Base-by-base conservation (phyloP, 2,113 vertebrate genomes). In the Elaphurus davidianus region DNA sequence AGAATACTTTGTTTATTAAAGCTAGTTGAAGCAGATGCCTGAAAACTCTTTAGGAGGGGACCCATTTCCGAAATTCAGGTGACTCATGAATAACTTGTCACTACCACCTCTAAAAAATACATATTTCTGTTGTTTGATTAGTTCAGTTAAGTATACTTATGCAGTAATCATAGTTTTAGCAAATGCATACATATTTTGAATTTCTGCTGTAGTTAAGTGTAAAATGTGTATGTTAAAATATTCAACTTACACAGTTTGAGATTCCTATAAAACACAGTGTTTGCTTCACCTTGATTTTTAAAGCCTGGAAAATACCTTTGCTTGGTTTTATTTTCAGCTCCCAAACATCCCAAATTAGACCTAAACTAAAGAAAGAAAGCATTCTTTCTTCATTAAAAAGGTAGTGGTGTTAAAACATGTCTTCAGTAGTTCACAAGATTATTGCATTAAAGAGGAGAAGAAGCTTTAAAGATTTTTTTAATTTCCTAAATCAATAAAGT, bases 311-410 rank as follows among this genome's bases (percentile, higher is more conserved):
- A 90, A 47, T 64, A 23, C n/a, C 36, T 96, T 54, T 62, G 11
- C 64, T 12, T 92, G 91, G 17, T 83, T 84, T 86, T 60, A 45
- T 94, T 91, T 91, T 96, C 40, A 36, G 59, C 74, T 64, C 83
- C 33, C 79, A 96, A 67, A 93, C 54, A 91, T 86, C 76, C 60
- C 64, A 78, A 59, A 71, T 90, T 97, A 94, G 60, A 84, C 10
- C n/a, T 64, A 74, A 43, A 36, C 57, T 86, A 8, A 55, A 84
- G 47, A 14, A 90, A 85, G 43, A 90, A 87, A 89, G 54, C 27
- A 33, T 62, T 85, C 19, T 47, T 94, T 92, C 16, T 62, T 30
- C 28, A 57, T 54, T 95, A 50, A 95, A 94, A 91, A 74, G 94
- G 28, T n/a, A 67, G 13, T 87, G 36, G 25, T 28, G 11, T 74